These are phyloP conservation scores for Buceros bicornis DNA, from an alignment of 2,797 vertebrate species.

Conservation along the genomic window DNA sequence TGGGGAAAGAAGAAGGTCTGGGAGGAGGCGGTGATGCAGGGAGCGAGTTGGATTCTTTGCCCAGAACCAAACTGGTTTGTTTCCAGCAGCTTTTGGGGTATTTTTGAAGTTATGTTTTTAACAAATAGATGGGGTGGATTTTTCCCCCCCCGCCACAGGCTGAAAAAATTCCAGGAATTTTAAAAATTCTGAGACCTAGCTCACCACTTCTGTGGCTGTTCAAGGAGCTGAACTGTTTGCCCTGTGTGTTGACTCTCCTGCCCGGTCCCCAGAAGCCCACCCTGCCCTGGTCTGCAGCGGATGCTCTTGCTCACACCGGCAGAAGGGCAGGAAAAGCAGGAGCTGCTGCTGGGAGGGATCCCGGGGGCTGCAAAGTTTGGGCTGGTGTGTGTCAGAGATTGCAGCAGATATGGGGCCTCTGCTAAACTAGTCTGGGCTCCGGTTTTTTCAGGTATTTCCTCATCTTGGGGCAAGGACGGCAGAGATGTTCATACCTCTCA, in stretches of 20 bases:
- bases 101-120: background rate
- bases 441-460: background rate
- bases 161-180: background rate
- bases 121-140: background rate
- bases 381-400: background rate
- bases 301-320: background rate
- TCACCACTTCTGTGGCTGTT: background rate
- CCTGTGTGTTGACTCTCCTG: background rate
- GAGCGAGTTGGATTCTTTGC: background rate
- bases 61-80: background rate
- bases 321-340: background rate
- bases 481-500: background rate
- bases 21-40: background rate
- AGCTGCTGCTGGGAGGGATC: background rate
- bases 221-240: background rate
- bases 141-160: fast-evolving
- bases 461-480: background rate
- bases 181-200: background rate
- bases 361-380: background rate
- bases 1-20: background rate
- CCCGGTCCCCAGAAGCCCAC: background rate
- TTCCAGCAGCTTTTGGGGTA: background rate
- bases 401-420: background rate
- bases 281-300: background rate
- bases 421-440: background rate